Conservation (phyloP, 23 tunicate genomes). For the Ciona savignyi region DNA sequence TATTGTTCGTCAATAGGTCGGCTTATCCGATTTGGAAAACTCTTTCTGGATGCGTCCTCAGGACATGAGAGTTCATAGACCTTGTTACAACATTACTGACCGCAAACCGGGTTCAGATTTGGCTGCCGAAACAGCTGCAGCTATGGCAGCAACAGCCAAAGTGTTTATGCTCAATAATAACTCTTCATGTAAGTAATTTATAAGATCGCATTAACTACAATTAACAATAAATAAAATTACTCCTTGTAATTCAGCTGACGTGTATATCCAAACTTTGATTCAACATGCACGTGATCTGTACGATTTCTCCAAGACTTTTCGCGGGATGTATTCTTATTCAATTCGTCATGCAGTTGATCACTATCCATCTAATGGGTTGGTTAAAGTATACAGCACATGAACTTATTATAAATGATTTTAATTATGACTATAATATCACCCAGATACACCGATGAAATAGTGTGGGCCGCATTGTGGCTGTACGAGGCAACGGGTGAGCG, state of each 20-base stretch:
- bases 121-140: conserved; percentile 91
- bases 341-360: conserved; percentile 24
- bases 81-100: conserved; percentile 48
- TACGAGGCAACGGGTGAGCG: conserved; percentile 35
- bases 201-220: too few relatives aligned
- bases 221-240: too few relatives aligned
- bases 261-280: conserved; percentile 14
- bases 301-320: conserved; percentile 18
- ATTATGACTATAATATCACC: too few relatives aligned
- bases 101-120: conserved; percentile 73
- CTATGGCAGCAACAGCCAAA: conserved; percentile 75
- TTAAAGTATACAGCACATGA: too few relatives aligned
- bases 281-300: conserved; percentile 26
- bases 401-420: too few relatives aligned
- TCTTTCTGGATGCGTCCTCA: conserved; percentile 73
- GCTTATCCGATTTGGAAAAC: conserved; percentile 55
- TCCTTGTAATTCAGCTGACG: conserved; percentile 27
- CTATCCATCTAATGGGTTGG: conserved; percentile 26
- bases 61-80: conserved; percentile 65
- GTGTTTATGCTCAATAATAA: conserved; percentile 55
- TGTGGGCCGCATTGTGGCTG: conserved; percentile 52
- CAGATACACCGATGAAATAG: conserved; percentile 35
- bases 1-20: conserved; percentile 62
- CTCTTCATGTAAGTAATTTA: conserved; percentile 26
- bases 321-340: conserved; percentile 25